Conservation (phyloP, 2,888 invertebrate genomes). For the Cryptus viduatorius region DNA sequence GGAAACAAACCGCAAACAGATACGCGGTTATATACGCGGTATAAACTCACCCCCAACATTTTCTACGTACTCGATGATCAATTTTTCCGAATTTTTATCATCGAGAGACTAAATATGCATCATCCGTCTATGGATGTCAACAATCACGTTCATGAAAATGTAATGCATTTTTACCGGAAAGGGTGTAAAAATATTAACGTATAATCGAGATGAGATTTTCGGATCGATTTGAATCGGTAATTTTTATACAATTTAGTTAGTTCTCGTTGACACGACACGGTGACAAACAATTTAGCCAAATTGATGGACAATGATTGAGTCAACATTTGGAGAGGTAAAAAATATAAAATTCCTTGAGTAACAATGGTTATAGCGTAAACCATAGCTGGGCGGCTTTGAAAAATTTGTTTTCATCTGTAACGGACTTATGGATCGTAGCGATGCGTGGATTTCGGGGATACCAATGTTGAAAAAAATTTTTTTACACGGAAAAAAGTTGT, state of each 20-base stretch:
- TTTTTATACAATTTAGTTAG: background rate
- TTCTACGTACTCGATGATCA: slow-evolving; percentile 54
- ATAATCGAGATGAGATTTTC: background rate
- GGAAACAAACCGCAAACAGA: slow-evolving; percentile 66
- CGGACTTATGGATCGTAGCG: no score
- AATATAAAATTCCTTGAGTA: no score
- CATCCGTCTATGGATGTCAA: background rate
- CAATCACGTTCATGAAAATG: slow-evolving; percentile 8
- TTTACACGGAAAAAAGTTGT: slow-evolving; percentile 6
- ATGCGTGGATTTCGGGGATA: background rate
- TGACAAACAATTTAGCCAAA: background rate
- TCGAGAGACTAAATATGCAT: background rate
- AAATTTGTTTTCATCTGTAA: no score
- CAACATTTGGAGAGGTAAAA: no score
- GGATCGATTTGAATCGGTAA: background rate
- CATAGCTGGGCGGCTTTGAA: no score
- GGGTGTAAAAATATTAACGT: background rate
- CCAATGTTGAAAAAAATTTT: background rate
- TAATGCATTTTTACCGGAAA: background rate
- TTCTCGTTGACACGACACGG: background rate
- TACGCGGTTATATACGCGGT: slow-evolving; percentile 38
- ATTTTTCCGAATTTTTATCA: slow-evolving; percentile 54
- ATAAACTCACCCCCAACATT: slow-evolving; percentile 38
- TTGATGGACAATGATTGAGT: no score
- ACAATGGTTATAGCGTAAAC: no score